Conservation (phyloP, 2,797 vertebrate genomes). For the Masticophis lateralis region DNA sequence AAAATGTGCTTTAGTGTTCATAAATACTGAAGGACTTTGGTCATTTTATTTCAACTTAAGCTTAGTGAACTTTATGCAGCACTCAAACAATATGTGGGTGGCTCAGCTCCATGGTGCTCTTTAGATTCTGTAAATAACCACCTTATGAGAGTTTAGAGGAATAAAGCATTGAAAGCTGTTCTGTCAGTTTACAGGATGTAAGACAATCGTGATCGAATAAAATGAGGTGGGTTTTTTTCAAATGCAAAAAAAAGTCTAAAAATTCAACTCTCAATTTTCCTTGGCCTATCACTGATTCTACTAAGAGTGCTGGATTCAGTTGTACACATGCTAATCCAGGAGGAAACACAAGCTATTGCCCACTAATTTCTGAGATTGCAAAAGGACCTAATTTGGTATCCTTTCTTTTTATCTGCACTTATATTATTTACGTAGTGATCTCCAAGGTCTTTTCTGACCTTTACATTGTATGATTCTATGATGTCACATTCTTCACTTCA, state of each 20-base stretch:
- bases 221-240: background rate
- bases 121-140: background rate
- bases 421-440: background rate
- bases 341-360: background rate
- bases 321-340: background rate
- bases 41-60: background rate
- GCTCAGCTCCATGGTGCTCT: background rate
- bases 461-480: background rate
- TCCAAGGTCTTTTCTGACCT: background rate
- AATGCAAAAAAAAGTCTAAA: slow-evolving; percentile 8
- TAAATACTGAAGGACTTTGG: background rate
- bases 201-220: slow-evolving; percentile 6
- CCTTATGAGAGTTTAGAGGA: background rate
- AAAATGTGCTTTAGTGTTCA: background rate
- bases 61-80: background rate
- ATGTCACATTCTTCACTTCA: slow-evolving; percentile 15
- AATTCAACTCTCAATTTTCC: slow-evolving; percentile 6
- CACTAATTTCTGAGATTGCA: background rate
- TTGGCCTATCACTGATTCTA: slow-evolving; percentile 21
- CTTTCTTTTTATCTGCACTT: background rate
- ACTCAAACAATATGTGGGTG: background rate
- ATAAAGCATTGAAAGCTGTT: background rate
- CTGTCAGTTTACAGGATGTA: background rate
- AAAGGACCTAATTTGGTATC: background rate
- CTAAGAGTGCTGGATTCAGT: background rate